Percentiles rank a stretch among this genome's conserved stretches.
phyloP scores from a whole-genome alignment of 2,888 invertebrate species.

The Mechanitis mazaeus region DNA sequence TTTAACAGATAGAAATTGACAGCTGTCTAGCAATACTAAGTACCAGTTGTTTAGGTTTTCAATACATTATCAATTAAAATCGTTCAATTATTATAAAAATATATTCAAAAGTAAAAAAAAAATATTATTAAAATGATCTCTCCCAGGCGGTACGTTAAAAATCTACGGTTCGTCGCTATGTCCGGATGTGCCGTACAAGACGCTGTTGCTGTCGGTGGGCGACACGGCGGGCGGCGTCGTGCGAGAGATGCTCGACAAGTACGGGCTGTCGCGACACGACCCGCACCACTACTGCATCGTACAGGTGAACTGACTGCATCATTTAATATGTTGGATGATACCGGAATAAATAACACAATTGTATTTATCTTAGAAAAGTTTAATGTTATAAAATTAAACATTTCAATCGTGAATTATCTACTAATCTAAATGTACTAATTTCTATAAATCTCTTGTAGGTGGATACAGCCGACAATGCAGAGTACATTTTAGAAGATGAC shows the following conservation, averaged over 20 bases:
- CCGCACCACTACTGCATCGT: conserved; percentile 95
- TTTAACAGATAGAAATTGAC: no score
- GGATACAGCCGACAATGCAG: conserved; percentile 83
- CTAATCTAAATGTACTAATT: no score
- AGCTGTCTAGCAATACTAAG: no score
- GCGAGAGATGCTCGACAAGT: conserved; percentile 97
- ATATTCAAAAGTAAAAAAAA: background rate
- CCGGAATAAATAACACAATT: no score
- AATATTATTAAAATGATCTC: background rate
- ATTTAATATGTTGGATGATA: background rate
- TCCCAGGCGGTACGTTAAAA: conserved; percentile 87
- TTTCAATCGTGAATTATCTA: no score
- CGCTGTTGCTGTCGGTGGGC: conserved; percentile 92
- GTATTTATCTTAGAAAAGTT: no score
- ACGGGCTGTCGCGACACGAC: conserved; percentile 93
- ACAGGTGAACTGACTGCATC: conserved; percentile 77
- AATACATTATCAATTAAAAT: no score
- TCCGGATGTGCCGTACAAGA: conserved; percentile 98
- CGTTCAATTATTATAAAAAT: background rate
- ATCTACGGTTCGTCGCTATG: conserved; percentile 98
- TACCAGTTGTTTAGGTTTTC: no score
- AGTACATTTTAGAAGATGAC: conserved; percentile 96
- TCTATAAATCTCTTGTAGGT: conserved; percentile 53
- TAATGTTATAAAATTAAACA: no score
- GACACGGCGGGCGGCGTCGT: conserved; percentile 96